Conservation (phyloP, 2,888 invertebrate species). For the Cryptus armator region DNA sequence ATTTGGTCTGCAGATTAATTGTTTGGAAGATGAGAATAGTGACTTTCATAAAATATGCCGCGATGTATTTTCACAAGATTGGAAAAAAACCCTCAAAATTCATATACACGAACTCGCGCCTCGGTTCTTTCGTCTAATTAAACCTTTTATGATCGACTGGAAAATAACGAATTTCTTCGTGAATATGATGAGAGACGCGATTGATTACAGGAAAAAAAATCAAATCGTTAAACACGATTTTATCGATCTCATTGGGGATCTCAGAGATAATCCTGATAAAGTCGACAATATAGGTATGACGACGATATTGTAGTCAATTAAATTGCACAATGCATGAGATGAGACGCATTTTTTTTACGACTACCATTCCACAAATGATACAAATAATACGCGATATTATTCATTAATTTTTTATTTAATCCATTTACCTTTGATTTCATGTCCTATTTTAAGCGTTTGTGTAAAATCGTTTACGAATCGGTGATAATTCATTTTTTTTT, state of each 20-base stretch:
- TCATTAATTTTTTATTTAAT: no score
- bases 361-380: no score
- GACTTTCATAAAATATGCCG: conserved; percentile 82
- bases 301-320: no score
- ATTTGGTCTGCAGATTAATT: conserved; percentile 84
- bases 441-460: no score
- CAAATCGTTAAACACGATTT: conserved; percentile 86
- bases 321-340: no score
- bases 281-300: conserved; percentile 29
- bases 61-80: conserved; percentile 73
- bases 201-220: conserved; percentile 85
- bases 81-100: conserved; percentile 64
- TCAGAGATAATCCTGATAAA: conserved; percentile 83
- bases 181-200: conserved; percentile 84
- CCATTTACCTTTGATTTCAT: no score
- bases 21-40: conserved; percentile 80
- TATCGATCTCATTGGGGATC: conserved; percentile 86
- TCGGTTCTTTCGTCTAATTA: conserved; percentile 58
- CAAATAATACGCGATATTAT: no score
- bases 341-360: no score
- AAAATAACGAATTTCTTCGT: conserved; percentile 85
- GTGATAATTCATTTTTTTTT: no score
- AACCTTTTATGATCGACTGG: conserved; percentile 37
- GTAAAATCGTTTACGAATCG: no score
- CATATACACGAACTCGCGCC: conserved; percentile 69